Evolutionary conservation across 2,797 vertebrate genomes (phyloP).

Genomic region (Orestias chungarensis): DNA sequence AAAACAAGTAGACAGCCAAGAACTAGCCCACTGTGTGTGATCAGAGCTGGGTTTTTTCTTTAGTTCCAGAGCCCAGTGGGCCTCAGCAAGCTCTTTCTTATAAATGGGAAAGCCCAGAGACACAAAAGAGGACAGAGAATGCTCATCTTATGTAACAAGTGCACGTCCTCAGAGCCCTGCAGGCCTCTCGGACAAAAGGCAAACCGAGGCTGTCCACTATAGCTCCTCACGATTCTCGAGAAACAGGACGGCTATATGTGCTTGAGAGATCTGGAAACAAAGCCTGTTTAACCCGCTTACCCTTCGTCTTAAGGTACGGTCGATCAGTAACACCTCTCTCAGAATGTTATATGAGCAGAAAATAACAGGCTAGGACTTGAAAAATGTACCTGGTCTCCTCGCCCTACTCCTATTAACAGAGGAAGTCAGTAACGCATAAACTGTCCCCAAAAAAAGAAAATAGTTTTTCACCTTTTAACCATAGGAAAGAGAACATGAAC

Average conservation of each 20-base stretch:
- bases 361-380: slow-evolving; percentile 1
- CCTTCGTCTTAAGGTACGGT: not conserved
- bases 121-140: slow-evolving; percentile 62
- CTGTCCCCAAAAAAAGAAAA: not conserved
- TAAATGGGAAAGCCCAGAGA: slow-evolving; percentile 21
- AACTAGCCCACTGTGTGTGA: slow-evolving; percentile 19
- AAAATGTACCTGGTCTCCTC: slow-evolving; percentile 13
- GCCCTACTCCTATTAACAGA: not conserved
- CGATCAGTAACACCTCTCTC: slow-evolving; percentile 31
- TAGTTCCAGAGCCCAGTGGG: slow-evolving; percentile 26
- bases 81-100: slow-evolving; percentile 42
- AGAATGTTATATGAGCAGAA: slow-evolving; percentile 32
- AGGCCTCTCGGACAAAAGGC: slow-evolving; percentile 19
- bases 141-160: slow-evolving; percentile 63
- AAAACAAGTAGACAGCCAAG: slow-evolving; percentile 17
- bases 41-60: slow-evolving; percentile 30
- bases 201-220: not conserved
- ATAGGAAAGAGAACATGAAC: not conserved
- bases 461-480: not conserved
- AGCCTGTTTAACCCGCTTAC: not conserved
- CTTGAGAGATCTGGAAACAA: slow-evolving; percentile 20
- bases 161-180: slow-evolving; percentile 17
- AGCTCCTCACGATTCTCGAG: not conserved
- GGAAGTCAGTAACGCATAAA: not conserved
- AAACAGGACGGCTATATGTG: slow-evolving; percentile 6